Evolutionary conservation across 2,888 invertebrate genomes (phyloP).

Genomic region (Yponomeuta sedellus): DNA sequence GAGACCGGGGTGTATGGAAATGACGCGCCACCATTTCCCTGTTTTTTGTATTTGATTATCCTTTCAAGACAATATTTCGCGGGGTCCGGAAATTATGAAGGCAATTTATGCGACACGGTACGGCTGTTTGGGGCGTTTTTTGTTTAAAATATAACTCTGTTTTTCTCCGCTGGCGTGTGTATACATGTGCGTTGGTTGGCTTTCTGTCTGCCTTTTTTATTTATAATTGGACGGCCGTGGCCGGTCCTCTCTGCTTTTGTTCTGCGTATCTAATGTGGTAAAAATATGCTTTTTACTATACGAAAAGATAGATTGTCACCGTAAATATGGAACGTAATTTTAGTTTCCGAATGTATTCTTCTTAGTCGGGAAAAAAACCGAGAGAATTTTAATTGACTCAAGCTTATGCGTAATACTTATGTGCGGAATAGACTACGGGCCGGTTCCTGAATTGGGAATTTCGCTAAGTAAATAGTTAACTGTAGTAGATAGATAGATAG

Average conservation of each 20-base stretch:
- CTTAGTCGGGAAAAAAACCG: too few species aligned
- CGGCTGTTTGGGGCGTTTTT: constrained; percentile 51
- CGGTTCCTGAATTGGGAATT: too few species aligned
- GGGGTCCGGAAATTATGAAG: constrained; percentile 74
- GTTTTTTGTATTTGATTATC: constrained; percentile 76
- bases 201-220: constrained; percentile 65
- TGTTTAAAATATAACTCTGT: constrained; percentile 67
- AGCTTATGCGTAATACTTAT: too few species aligned
- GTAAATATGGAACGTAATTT: too few species aligned
- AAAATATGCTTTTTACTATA: too few species aligned
- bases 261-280: neutral
- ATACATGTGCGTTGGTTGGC: constrained; percentile 44
- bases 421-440: too few species aligned
- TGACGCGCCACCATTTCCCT: constrained; percentile 75
- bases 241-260: neutral
- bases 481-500: too few species aligned
- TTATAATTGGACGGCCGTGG: constrained; percentile 55
- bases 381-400: too few species aligned
- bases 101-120: constrained; percentile 74
- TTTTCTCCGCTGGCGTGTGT: constrained; percentile 29
- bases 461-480: too few species aligned
- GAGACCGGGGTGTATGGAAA: constrained; percentile 68
- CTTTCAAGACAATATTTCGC: constrained; percentile 77
- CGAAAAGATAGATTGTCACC: too few species aligned
- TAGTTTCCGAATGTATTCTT: too few species aligned